Percentiles rank a stretch among this genome's conserved stretches.
Conservation (phyloP, 2,113 vertebrate species). For the Trogon surrucura region DNA sequence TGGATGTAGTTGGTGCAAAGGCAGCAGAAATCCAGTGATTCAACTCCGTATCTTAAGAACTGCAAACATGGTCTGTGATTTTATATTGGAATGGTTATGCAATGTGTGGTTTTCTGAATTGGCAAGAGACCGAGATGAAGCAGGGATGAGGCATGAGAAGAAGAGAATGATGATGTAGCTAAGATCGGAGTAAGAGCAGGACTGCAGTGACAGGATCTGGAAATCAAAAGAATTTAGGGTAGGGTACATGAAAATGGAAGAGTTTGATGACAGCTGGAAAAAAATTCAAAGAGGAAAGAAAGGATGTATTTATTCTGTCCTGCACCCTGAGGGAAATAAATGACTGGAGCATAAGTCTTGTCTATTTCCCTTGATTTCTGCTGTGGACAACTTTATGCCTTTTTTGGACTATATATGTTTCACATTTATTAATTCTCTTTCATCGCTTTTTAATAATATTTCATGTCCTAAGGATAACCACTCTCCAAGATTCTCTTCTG, state of each 20-base stretch:
- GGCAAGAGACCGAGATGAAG: background rate
- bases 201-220: background rate
- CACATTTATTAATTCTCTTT: conserved; percentile 41
- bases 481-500: conserved; percentile 7
- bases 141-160: background rate
- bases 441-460: conserved; percentile 38
- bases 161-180: background rate
- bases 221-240: background rate
- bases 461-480: conserved; percentile 31
- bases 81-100: background rate
- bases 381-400: background rate
- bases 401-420: background rate
- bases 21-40: background rate
- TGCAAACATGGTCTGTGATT: background rate
- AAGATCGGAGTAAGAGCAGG: background rate
- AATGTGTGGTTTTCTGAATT: background rate
- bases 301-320: background rate
- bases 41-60: background rate
- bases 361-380: conserved; percentile 1
- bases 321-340: background rate
- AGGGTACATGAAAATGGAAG: background rate
- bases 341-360: background rate
- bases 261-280: background rate
- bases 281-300: background rate
- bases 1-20: background rate